Percentiles rank a stretch among this genome's conserved stretches.
These are phyloP conservation scores for Trididemnum clinides DNA, from an alignment of 23 tunicate species.

Conservation along the genomic window DNA sequence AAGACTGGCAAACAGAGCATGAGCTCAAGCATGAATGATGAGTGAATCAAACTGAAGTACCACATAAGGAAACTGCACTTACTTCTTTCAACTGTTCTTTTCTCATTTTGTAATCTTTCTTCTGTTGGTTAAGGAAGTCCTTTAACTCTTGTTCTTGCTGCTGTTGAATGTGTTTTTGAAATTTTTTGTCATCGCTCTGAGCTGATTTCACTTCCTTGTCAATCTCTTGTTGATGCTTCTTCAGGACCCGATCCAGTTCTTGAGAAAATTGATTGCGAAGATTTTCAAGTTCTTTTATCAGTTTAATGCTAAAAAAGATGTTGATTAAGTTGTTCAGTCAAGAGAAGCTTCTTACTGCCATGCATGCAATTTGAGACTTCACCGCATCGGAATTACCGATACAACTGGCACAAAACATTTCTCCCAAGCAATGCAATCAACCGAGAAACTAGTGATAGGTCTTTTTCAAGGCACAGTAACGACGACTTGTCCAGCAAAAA, in stretches of 20 bases:
- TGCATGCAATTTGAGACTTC: no score
- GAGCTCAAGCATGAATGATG: no score
- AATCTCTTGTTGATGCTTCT: constrained; percentile 78
- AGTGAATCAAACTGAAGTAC: no score
- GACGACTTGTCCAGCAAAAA: no score
- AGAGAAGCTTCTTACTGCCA: no score
- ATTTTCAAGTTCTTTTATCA: constrained; percentile 76
- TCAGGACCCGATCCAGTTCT: constrained; percentile 74
- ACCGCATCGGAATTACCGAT: no score
- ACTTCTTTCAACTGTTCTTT: constrained; percentile 92
- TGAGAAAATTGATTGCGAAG: constrained; percentile 66
- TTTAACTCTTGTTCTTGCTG: constrained; percentile 90
- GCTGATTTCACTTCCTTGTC: constrained; percentile 76
- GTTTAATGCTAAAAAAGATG: constrained; percentile 52
- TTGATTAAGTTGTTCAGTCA: background rate
- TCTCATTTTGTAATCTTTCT: constrained; percentile 72
- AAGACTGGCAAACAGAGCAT: no score
- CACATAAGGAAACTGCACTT: no score
- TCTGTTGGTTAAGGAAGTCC: constrained; percentile 74
- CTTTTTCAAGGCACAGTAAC: no score
- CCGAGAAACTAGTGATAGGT: no score
- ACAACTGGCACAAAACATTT: no score
- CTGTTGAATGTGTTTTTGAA: constrained; percentile 74
- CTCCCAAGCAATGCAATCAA: no score
- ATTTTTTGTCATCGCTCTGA: constrained; percentile 73